phyloP scores from a whole-genome alignment of 2,888 invertebrate species.

The Plemyria rubiginata region DNA sequence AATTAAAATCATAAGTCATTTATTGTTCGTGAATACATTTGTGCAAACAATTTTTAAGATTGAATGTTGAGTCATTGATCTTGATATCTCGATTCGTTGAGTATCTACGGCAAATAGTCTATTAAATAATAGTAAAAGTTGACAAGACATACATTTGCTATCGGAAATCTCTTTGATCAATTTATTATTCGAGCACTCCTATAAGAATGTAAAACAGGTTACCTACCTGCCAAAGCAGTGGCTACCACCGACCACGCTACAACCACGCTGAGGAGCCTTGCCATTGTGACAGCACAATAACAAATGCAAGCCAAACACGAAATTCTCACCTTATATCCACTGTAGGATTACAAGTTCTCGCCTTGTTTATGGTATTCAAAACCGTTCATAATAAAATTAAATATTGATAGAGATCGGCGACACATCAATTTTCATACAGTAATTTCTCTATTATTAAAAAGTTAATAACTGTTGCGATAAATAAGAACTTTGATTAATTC shows the following conservation, averaged over 20 bases:
- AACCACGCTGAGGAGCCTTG: slow-evolving; percentile 46
- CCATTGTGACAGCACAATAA: slow-evolving; percentile 58
- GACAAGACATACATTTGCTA: slow-evolving; percentile 9
- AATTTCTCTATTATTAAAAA: slow-evolving; percentile 63
- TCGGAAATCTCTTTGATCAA: slow-evolving; percentile 14
- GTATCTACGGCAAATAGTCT: too few relatives aligned
- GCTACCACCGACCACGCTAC: slow-evolving; percentile 43
- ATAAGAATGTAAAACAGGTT: slow-evolving; percentile 37
- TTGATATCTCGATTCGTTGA: too few relatives aligned
- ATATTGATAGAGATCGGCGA: slow-evolving; percentile 54
- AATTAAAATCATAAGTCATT: slow-evolving; percentile 4
- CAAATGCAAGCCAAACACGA: slow-evolving; percentile 60
- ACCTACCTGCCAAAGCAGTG: slow-evolving; percentile 55
- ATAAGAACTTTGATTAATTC: slow-evolving; percentile 42
- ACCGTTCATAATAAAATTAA: slow-evolving; percentile 64
- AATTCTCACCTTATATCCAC: slow-evolving; percentile 65
- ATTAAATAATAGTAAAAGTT: too few relatives aligned
- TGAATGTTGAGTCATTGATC: too few relatives aligned
- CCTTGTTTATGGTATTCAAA: slow-evolving; percentile 56
- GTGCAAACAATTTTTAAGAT: too few relatives aligned
- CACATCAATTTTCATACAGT: slow-evolving; percentile 53
- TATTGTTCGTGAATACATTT: too few relatives aligned
- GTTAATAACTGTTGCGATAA: slow-evolving; percentile 43
- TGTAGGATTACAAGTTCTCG: slow-evolving; percentile 59
- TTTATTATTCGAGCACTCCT: neutral